These are phyloP conservation scores for Bolborhynchus lineola DNA, from an alignment of 2,113 vertebrate species.

Conservation along the genomic window DNA sequence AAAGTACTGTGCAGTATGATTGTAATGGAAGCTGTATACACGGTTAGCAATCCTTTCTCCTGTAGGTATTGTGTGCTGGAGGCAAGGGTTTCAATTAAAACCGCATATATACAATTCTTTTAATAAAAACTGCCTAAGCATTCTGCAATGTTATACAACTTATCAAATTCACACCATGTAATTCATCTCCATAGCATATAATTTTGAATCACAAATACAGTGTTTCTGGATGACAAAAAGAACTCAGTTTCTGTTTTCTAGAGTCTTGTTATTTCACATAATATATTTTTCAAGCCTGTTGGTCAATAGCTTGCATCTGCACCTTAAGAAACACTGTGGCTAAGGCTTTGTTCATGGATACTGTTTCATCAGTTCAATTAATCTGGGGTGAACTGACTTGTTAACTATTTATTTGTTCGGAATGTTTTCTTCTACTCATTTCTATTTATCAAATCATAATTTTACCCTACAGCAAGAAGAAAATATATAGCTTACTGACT, in stretches of 20 bases:
- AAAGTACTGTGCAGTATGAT: not conserved
- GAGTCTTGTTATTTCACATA: not conserved
- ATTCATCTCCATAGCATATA: not conserved
- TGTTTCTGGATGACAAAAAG: not conserved
- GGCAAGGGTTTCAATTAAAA: not conserved
- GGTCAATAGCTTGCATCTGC: not conserved
- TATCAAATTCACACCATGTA: not conserved
- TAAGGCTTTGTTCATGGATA: not conserved
- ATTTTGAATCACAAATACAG: not conserved
- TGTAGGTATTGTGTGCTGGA: not conserved
- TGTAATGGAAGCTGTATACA: not conserved
- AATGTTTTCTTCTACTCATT: not conserved
- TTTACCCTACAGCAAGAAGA: not conserved
- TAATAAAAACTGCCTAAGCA: not conserved
- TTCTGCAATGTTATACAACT: not conserved
- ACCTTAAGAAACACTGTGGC: not conserved
- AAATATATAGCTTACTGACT: not conserved
- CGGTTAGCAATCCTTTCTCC: not conserved
- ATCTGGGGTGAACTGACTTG: not conserved
- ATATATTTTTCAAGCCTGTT: not conserved
- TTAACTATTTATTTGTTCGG: not conserved
- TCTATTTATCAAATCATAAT: slow-evolving; percentile 11
- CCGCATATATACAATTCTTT: not conserved
- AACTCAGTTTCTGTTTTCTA: not conserved
- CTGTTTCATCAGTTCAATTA: not conserved